Evolutionary conservation across 2,113 vertebrate species (phyloP).

Genomic region (Anhinga rufa): DNA sequence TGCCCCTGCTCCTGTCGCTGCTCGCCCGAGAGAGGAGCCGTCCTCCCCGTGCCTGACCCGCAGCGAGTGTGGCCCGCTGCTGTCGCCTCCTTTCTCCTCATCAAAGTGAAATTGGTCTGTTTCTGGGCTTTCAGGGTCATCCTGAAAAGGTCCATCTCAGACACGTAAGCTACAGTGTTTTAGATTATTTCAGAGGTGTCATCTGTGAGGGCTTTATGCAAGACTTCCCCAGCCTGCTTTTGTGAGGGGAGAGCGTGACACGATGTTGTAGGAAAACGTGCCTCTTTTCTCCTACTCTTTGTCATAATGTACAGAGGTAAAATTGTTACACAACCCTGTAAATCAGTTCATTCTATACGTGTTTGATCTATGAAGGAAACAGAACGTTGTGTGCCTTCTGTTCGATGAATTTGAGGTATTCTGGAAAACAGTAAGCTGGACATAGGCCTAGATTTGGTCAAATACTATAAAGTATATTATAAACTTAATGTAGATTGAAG

Average conservation of each 20-base stretch:
- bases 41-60: neutral
- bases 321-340: neutral
- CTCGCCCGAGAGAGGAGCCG: rapidly evolving
- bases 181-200: neutral
- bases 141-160: neutral
- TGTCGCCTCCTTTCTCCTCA: rapidly evolving
- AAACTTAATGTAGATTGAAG: neutral
- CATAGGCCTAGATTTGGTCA: neutral
- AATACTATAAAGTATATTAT: neutral
- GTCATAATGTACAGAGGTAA: neutral
- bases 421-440: neutral
- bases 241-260: neutral
- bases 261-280: rapidly evolving
- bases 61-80: rapidly evolving
- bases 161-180: rapidly evolving
- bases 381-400: neutral
- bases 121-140: neutral
- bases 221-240: neutral
- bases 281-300: neutral
- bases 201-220: neutral
- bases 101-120: too few relatives aligned
- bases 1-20: too few relatives aligned
- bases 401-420: neutral
- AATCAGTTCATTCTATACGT: rapidly evolving
- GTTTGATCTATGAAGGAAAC: neutral